Percentiles rank a stretch among this genome's conserved stretches.
These are phyloP conservation scores for Etheostoma perlongum DNA, from an alignment of 2,797 vertebrate genomes.

Conservation along the genomic window DNA sequence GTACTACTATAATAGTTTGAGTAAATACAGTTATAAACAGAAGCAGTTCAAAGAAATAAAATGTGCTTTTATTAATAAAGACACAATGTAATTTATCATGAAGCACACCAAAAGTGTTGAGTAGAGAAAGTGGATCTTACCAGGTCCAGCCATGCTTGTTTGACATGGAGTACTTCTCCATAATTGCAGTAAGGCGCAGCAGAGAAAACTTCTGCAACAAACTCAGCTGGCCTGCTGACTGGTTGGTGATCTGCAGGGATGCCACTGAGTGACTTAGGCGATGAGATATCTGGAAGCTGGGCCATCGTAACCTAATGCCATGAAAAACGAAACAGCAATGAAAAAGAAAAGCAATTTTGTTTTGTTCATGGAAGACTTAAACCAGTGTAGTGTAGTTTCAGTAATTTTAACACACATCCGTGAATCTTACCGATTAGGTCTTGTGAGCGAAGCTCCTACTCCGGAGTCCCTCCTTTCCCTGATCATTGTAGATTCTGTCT, in stretches of 20 bases:
- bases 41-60: background rate
- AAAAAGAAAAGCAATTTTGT: background rate
- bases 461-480: slow-evolving; percentile 97
- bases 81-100: background rate
- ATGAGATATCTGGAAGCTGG: slow-evolving; percentile 96
- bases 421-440: slow-evolving; percentile 91
- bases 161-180: slow-evolving; percentile 98
- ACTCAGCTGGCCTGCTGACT: slow-evolving; percentile 94
- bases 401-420: background rate
- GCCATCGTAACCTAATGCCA: slow-evolving; percentile 91
- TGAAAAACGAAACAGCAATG: slow-evolving; percentile 19
- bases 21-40: background rate
- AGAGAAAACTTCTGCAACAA: slow-evolving; percentile 96
- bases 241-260: slow-evolving; percentile 93
- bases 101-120: background rate
- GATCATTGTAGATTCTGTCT: slow-evolving; percentile 87
- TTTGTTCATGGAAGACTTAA: background rate
- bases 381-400: background rate
- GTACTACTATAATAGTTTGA: background rate
- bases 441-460: slow-evolving; percentile 95
- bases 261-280: slow-evolving; percentile 88
- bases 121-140: slow-evolving; percentile 76
- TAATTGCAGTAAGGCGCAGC: slow-evolving; percentile 95
- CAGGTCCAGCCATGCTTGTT: slow-evolving; percentile 99
- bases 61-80: background rate